phyloP scores from a whole-genome alignment of 53 echinoderm and acorn worm genomes.

The Pentamera pediparva region DNA sequence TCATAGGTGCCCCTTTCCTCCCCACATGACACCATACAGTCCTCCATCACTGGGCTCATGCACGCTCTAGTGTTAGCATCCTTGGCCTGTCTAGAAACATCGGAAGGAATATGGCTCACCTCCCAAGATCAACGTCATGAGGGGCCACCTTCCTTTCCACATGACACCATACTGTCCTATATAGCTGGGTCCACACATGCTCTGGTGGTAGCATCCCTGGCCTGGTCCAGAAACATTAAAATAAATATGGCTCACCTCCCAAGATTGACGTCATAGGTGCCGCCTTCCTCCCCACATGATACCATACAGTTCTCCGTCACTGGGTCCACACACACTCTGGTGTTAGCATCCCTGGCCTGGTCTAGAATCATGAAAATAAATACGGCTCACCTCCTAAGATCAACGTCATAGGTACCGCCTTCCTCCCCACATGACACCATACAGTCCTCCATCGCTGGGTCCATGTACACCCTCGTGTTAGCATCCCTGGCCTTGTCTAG shows the following conservation, averaged over 20 bases:
- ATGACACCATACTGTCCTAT: slow-evolving; percentile 48
- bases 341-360: slow-evolving; percentile 67
- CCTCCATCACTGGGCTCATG: slow-evolving; percentile 38
- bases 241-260: slow-evolving; percentile 67
- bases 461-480: slow-evolving; percentile 62
- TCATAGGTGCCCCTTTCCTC: slow-evolving; percentile 48
- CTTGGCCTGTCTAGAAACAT: no score
- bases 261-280: slow-evolving; percentile 57
- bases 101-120: slow-evolving; percentile 54
- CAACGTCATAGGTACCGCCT: slow-evolving; percentile 61
- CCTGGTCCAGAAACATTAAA: slow-evolving; percentile 66
- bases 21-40: slow-evolving; percentile 50
- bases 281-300: slow-evolving; percentile 48
- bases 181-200: slow-evolving; percentile 56
- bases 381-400: slow-evolving; percentile 61
- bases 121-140: slow-evolving; percentile 69
- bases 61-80: slow-evolving; percentile 59
- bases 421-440: slow-evolving; percentile 35
- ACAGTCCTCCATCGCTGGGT: slow-evolving; percentile 58
- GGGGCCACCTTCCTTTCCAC: slow-evolving; percentile 50
- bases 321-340: slow-evolving; percentile 67
- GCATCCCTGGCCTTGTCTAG: slow-evolving; percentile 73
- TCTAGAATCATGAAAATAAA: no score
- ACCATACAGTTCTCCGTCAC: slow-evolving; percentile 42
- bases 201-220: slow-evolving; percentile 63